Evolutionary conservation across 2,113 vertebrate species (phyloP).

Genomic region (Smithornis capensis): DNA sequence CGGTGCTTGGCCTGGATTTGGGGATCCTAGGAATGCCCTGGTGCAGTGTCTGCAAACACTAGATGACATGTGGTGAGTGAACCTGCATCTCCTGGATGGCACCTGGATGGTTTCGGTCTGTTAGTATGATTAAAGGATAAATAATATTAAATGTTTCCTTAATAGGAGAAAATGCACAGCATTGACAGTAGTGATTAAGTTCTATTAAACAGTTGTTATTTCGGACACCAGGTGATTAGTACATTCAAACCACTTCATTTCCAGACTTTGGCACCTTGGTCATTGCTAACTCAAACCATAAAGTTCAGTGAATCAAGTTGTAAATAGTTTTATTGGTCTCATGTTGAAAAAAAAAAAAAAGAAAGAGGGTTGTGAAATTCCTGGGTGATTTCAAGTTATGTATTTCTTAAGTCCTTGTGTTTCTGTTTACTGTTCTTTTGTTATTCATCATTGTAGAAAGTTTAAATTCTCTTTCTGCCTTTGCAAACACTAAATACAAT

Average conservation of each 20-base stretch:
- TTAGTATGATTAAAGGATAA: constrained; percentile 39
- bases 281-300: constrained; percentile 19
- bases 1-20: not conserved
- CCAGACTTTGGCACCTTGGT: constrained; percentile 46
- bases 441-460: not conserved
- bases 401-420: not conserved
- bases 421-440: not conserved
- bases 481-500: not conserved
- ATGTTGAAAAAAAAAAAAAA: not conserved
- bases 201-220: constrained; percentile 55
- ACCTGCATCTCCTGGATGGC: not conserved
- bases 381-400: not conserved
- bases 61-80: not conserved
- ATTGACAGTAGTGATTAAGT: constrained; percentile 47
- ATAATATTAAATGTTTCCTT: constrained; percentile 21
- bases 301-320: constrained; percentile 58
- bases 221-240: constrained; percentile 47
- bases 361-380: not conserved
- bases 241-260: constrained; percentile 47
- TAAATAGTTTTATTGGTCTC: constrained; percentile 46
- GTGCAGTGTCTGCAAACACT: not conserved
- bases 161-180: constrained; percentile 33
- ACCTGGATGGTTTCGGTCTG: not conserved
- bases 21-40: not conserved
- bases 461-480: not conserved